Conservation (phyloP, 2,113 vertebrate genomes). For the Phocoena sinus region DNA sequence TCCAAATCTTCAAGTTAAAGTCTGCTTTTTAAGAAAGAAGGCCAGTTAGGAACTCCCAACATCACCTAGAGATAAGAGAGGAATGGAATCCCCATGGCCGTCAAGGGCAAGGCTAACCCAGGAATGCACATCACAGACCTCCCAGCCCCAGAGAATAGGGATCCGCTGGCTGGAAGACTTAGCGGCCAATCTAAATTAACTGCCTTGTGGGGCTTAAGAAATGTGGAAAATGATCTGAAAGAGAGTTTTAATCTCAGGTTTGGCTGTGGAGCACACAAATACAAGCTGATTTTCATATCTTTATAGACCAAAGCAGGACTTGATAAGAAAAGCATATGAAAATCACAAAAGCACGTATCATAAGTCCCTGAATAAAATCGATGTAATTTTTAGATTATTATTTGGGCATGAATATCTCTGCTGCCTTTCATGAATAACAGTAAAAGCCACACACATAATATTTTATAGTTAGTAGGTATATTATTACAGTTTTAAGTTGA, state of each 20-base stretch:
- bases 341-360: not conserved
- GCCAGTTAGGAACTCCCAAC: not conserved
- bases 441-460: not conserved
- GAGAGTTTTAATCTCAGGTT: slow-evolving; percentile 1
- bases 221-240: not conserved
- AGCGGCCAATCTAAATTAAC: not conserved
- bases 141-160: not conserved
- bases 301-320: slow-evolving; percentile 20
- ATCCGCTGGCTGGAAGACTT: not conserved
- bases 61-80: not conserved
- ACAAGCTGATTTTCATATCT: not conserved
- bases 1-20: not conserved
- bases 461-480: not conserved
- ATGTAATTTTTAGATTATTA: slow-evolving; percentile 42
- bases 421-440: slow-evolving; percentile 10
- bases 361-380: not conserved
- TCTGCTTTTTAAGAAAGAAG: slow-evolving; percentile 2
- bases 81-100: not conserved
- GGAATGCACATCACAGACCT: not conserved
- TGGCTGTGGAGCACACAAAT: not conserved
- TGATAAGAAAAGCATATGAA: slow-evolving; percentile 18
- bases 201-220: not conserved
- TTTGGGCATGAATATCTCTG: slow-evolving; percentile 9
- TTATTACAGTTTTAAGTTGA: slow-evolving; percentile 24
- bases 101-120: not conserved